Percentiles rank a stretch among this genome's conserved stretches.
Evolutionary conservation across 2,113 vertebrate species (phyloP).

Genomic region (Riparia riparia): DNA sequence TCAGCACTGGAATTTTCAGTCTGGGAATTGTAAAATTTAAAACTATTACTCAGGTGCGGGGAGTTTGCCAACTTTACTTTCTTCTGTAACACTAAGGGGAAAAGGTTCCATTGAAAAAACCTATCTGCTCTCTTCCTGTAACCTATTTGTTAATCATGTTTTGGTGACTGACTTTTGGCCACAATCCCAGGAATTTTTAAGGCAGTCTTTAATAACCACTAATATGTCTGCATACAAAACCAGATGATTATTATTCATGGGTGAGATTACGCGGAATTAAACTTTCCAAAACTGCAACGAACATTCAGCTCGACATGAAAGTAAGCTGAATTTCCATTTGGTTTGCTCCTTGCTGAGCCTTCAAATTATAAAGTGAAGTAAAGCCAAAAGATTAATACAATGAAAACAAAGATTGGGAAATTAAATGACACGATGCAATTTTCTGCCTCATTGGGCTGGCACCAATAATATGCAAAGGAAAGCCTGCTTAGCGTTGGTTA

Average conservation of each 20-base stretch:
- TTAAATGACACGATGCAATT: constrained; percentile 97
- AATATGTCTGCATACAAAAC: constrained; percentile 76
- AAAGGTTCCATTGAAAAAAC: constrained; percentile 33
- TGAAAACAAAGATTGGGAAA: constrained; percentile 95
- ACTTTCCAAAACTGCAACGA: constrained; percentile 77
- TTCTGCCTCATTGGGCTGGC: constrained; percentile 91
- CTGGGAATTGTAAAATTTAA: not conserved
- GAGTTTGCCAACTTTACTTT: constrained; percentile 31
- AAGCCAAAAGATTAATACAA: constrained; percentile 94
- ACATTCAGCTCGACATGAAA: constrained; percentile 78
- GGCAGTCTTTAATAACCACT: constrained; percentile 75
- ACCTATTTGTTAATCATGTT: constrained; percentile 77
- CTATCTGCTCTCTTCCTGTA: constrained; percentile 70
- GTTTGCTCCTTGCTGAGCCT: constrained; percentile 92
- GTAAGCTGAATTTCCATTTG: constrained; percentile 86
- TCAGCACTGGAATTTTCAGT: not conserved
- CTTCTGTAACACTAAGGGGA: not conserved
- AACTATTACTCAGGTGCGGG: not conserved
- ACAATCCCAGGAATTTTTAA: constrained; percentile 76
- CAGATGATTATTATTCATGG: constrained; percentile 83
- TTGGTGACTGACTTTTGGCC: constrained; percentile 77
- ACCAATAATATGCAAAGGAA: constrained; percentile 84
- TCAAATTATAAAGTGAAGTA: constrained; percentile 92
- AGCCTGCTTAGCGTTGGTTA: constrained; percentile 81
- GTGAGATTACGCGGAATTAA: constrained; percentile 81